Evolutionary conservation across 2,113 vertebrate species (phyloP), one percentile per base, ranked within the genome.

Genomic region (Zosterops lateralis): DNA sequence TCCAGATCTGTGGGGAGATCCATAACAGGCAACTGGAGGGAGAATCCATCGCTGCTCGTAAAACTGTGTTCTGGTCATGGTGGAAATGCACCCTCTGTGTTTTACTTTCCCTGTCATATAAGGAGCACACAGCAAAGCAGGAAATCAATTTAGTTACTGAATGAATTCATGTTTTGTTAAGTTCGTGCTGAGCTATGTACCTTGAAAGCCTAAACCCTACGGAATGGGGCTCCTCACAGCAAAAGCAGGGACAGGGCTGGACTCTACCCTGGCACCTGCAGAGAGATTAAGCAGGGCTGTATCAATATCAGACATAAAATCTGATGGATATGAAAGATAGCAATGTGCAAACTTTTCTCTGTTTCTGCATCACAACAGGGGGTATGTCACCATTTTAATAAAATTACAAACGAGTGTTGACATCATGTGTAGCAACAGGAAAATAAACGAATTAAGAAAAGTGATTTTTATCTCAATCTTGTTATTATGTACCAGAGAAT

Each of bases 401-500:
- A 71, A 95, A 95, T 84, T 77, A 86, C 83, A 87, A 91, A 75
- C 58, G 36, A 75, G 57, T 15, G 29, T 32, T 88, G 89, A 50
- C 32, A 36, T 5, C 57, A 65, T 51, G 60, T 45, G 73, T 53
- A 67, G 91, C 81, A 94, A 89, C 51, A 58, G 89, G 89, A 90
- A 96, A 96, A 64, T 32, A 68, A 91, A 56, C 4, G 3, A 92
- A 96, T 95, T 91, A 94, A 53, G 14, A 22, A 38, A 72, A 92
- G 83, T 47, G 54, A 57, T 78, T 94, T 96, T 96, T 85, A 57
- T 61, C 84, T 82, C 87, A 34, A 29, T 72, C 61, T 93, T 74
- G 29, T 92, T 96, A 72, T 91, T 91, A 88, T 6, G 20, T 70
- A 29, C 17, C 66, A 34, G 45, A 45, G 47, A 65, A 81, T 36